Evolutionary conservation across 2,797 vertebrate genomes (phyloP), one percentile per base, ranked within the genome.

Genomic region (Microctenopoma lineatum): DNA sequence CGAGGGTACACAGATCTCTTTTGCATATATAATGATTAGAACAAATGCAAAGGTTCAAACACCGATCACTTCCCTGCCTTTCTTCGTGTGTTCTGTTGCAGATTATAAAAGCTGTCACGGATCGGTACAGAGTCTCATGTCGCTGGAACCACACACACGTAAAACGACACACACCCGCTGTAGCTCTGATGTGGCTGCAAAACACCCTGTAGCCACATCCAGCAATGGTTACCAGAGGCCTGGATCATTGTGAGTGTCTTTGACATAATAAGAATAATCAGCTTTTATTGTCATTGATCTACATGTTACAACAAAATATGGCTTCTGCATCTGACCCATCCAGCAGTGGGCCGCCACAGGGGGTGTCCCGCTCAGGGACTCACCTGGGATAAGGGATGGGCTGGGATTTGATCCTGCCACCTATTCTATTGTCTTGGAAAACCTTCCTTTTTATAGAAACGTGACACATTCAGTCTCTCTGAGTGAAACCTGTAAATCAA

Each of bases 151-250:
- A 42, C 78, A 42, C 7, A 8, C 7, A 2, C 83, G 63, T 2
- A 91, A 88, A 81, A 16, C 52, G 4, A 66, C 79, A 21, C 90
- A 88, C 66, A 34, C 60, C 13, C 86, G 83, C 67, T 82, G 95
- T 77, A 62, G 79, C 62, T 82, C 89, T 0, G 95, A 97, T 47
- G 82, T 97, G 82, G 95, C 94, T 47, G 84, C 92, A 1, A 97
- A 96, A 92, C 93, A 89, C 87, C 87, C 92, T 26, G 87, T 92
- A 18, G 92, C 95, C 9, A 90, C 92, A 15, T 91, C 96, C 34
- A 97, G 93, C 89, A 99, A 98, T 13, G 96, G 96, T 58, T 99
- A 98, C 91, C 96, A 98, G 88, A 95, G 93, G 74, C 97, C 97
- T 0, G 96, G 94, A 76, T 96, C 96, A 54, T 80, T 97, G 98